phyloP scores from a whole-genome alignment of 2,113 vertebrate genomes.

The Noturus placidus region DNA sequence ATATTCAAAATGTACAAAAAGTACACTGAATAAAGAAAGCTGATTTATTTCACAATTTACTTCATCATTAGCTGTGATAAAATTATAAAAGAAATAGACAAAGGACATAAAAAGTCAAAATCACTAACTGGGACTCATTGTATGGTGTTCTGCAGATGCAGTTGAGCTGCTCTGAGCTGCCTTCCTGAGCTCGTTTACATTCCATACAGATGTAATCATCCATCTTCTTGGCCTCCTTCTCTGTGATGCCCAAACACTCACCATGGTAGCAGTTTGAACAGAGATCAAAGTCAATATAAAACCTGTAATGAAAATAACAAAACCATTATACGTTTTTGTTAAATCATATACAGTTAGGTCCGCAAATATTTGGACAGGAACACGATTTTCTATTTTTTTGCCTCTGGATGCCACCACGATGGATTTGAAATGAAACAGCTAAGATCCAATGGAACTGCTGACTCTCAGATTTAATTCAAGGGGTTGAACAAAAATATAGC shows the following conservation, averaged over 20 bases:
- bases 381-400: too few species aligned
- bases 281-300: constrained; percentile 99
- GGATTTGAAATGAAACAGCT: too few species aligned
- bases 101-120: background rate
- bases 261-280: constrained; percentile 99
- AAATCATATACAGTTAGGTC: too few species aligned
- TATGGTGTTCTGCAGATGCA: constrained; percentile 78
- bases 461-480: too few species aligned
- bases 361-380: too few species aligned
- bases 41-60: background rate
- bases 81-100: background rate
- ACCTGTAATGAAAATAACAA: constrained; percentile 74
- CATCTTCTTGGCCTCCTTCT: constrained; percentile 99
- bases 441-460: too few species aligned
- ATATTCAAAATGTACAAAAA: background rate
- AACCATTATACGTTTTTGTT: background rate
- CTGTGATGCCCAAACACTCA: constrained; percentile 96
- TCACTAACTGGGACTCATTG: constrained; percentile 72
- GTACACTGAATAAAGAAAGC: background rate
- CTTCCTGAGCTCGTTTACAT: constrained; percentile 97
- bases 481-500: too few species aligned
- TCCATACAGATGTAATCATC: constrained; percentile 99
- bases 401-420: too few species aligned
- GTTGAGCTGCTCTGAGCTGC: constrained; percentile 86
- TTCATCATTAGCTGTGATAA: background rate